Conservation (phyloP, 2,888 invertebrate species). For the Synanthedon formicaeformis region DNA sequence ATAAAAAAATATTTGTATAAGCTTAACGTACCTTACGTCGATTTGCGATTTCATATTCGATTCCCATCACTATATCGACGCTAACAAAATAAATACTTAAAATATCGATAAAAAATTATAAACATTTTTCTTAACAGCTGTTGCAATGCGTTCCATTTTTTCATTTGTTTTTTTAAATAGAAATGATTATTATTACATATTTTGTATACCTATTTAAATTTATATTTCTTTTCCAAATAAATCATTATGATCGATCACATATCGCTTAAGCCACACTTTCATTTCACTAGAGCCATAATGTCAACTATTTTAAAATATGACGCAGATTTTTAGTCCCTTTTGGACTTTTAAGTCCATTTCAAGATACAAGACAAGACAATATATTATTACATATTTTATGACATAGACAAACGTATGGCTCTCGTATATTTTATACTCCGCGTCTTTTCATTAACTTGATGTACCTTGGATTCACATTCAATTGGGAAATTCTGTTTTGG, state of each 20-base stretch:
- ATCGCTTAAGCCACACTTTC: neutral
- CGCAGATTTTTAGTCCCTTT: no score
- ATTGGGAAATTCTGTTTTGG: no score
- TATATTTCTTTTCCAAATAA: neutral
- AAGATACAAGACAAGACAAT: no score
- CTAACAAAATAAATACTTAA: constrained; percentile 64
- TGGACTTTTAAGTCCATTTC: no score
- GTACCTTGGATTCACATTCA: no score
- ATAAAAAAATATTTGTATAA: neutral
- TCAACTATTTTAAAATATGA: neutral
- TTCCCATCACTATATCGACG: constrained; percentile 10
- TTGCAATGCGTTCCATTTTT: neutral
- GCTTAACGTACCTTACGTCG: neutral
- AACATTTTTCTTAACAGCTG: constrained; percentile 20
- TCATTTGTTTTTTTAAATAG: constrained; percentile 8
- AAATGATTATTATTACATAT: constrained; percentile 26
- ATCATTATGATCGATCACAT: neutral
- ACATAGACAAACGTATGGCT: no score
- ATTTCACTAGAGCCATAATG: neutral
- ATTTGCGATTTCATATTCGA: neutral
- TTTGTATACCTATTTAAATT: constrained; percentile 17
- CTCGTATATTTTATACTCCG: no score
- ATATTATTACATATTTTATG: no score
- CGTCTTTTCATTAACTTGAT: no score
- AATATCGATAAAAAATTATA: constrained; percentile 54